Conservation (phyloP, 2,113 vertebrate genomes). For the Dicaeum eximium region DNA sequence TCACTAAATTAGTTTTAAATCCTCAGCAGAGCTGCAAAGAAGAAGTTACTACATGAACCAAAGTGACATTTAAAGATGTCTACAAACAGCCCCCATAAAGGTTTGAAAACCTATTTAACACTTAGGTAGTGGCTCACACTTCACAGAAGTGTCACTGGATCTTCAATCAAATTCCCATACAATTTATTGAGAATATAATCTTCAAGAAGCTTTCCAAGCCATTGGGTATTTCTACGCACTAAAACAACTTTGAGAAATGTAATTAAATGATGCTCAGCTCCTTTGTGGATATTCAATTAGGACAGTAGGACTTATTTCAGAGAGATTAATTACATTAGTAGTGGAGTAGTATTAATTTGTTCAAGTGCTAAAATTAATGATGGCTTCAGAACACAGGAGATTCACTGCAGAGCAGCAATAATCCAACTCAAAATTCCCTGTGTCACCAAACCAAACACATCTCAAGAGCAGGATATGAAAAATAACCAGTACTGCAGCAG, state of each 20-base stretch:
- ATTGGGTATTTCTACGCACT: not conserved
- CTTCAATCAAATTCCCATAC: not conserved
- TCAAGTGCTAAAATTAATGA: conserved; percentile 1
- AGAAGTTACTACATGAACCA: not conserved
- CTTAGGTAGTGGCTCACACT: not conserved
- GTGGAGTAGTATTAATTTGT: not conserved
- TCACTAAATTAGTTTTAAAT: not conserved
- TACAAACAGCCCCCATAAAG: not conserved
- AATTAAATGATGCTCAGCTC: not conserved
- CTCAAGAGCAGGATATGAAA: not conserved
- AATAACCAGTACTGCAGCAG: not conserved
- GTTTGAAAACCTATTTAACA: not conserved
- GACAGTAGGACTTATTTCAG: not conserved
- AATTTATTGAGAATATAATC: not conserved
- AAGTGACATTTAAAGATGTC: not conserved
- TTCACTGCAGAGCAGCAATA: not conserved
- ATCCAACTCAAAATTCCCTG: not conserved
- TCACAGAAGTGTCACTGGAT: not conserved
- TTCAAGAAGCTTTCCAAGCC: not conserved
- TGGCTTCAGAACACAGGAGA: not conserved
- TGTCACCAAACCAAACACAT: not conserved
- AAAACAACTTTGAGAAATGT: not conserved
- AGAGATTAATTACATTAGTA: not conserved
- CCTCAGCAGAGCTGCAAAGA: not conserved
- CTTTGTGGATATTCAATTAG: not conserved